Evolutionary conservation across 2,888 invertebrate species (phyloP).

Genomic region (Lasius fuliginosus): DNA sequence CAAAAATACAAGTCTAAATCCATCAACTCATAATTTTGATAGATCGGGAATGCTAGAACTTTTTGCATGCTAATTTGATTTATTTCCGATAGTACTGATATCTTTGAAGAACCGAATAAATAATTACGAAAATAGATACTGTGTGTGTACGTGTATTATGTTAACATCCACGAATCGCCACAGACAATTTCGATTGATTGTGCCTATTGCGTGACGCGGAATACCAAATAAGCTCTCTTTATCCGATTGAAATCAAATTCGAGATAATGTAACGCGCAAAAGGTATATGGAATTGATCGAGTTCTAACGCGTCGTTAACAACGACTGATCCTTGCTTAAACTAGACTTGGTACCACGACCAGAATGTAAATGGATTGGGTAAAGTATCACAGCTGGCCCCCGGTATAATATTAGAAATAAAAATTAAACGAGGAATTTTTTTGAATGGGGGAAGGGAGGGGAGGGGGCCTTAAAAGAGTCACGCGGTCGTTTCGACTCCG

Average conservation of each 20-base stretch:
- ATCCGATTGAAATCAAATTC: slow-evolving; percentile 13
- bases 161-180: slow-evolving; percentile 10
- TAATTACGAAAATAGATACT: slow-evolving; percentile 31
- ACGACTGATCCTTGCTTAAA: slow-evolving; percentile 71
- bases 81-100: not conserved
- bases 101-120: slow-evolving; percentile 8
- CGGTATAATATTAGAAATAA: slow-evolving; percentile 78
- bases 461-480: slow-evolving; percentile 79
- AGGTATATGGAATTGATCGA: slow-evolving; percentile 63
- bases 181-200: not conserved
- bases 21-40: not conserved
- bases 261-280: slow-evolving; percentile 50
- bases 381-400: slow-evolving; percentile 85
- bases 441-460: slow-evolving; percentile 60
- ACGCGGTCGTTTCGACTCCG: slow-evolving; percentile 72
- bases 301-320: slow-evolving; percentile 54
- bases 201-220: not conserved
- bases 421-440: slow-evolving; percentile 75
- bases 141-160: not conserved
- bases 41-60: not conserved
- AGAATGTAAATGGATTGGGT: slow-evolving; percentile 73
- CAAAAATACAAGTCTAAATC: not conserved
- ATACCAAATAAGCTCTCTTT: not conserved
- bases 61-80: slow-evolving; percentile 19
- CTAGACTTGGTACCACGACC: slow-evolving; percentile 75